Percentiles rank a stretch among this genome's conserved stretches.
Evolutionary conservation across 2,888 invertebrate species (phyloP).

Genomic region (Cactoblastis cactorum): DNA sequence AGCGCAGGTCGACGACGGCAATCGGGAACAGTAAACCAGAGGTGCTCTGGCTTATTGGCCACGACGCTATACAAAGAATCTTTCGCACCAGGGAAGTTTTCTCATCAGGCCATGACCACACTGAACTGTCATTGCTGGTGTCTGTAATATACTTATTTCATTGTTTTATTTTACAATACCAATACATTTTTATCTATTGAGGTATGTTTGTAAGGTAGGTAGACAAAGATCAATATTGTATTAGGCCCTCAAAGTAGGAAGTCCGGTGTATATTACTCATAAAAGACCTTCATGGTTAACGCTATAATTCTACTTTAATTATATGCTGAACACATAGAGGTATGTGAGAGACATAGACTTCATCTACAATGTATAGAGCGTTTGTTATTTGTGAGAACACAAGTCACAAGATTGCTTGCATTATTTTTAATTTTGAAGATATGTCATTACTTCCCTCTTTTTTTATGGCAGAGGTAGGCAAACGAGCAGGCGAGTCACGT

Average conservation of each 20-base stretch:
- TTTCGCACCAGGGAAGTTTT: slow-evolving; percentile 57
- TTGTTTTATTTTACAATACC: too few relatives aligned
- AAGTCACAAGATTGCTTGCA: too few relatives aligned
- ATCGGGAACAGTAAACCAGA: slow-evolving; percentile 89
- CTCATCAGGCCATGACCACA: slow-evolving; percentile 80
- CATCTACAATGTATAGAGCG: not conserved
- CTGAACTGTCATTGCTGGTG: slow-evolving; percentile 39
- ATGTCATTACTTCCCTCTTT: too few relatives aligned
- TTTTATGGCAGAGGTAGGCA: too few relatives aligned
- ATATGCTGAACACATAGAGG: not conserved
- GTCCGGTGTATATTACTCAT: not conserved
- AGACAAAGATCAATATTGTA: not conserved
- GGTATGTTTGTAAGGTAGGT: too few relatives aligned
- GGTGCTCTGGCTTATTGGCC: slow-evolving; percentile 86
- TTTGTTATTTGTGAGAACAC: not conserved
- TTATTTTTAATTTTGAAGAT: too few relatives aligned
- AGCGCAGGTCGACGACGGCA: slow-evolving; percentile 81
- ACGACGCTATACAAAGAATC: slow-evolving; percentile 81
- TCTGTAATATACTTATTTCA: slow-evolving; percentile 27
- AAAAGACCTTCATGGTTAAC: not conserved
- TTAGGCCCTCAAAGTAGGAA: not conserved
- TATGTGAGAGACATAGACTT: not conserved
- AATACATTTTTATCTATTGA: too few relatives aligned
- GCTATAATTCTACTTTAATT: not conserved
- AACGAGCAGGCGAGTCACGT: too few relatives aligned